Base-by-base conservation (phyloP, 2,888 invertebrate species). In the Erebia aethiops region DNA sequence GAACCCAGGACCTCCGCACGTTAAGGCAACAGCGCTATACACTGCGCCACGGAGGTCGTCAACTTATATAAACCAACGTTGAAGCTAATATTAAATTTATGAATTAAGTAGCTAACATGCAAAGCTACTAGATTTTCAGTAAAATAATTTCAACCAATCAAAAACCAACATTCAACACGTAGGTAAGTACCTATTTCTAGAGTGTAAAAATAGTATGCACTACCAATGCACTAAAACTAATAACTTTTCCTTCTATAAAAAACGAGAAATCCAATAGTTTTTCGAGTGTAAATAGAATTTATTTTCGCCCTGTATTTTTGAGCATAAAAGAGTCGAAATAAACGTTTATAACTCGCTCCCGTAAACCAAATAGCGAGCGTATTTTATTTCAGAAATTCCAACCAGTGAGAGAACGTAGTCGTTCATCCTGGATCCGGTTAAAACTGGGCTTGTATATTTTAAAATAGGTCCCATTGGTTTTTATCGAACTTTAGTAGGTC, bases 321-420 rank as follows among this genome's bases (percentile, higher is more conserved):
- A 54, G 46, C 43, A 65, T 56, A 56, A 65, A 65, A 43, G 18
- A 56, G 18, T 43, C 18, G 56, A 43, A 56, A 65, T 64, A 64
- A 64, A 64, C 52, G 64, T 64, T 52, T 52, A 64, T 35, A 56
- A 65, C 43, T 13, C 7, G 65, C 56, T 56, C 13, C 14, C 56
- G 43, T 43, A 43, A 65, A 41, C 46, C 56, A 56, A 54, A 65
- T 65, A 65, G 13, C 9, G 43, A 56, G 56, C 18, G 54, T 65
- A 65, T 65, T 65, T 65, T 56, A 43, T 65, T 54, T 65, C 54
- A 43, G 18, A 56, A 56, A 56, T 56, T 43, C 43, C 51, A n/a
- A 43, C 43, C 21, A 41, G 54, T 52, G 54, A 52, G 26, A 18
- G 13, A 54, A 14, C 54, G 56, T 56, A 18, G 21, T 35, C 3